phyloP scores from a whole-genome alignment of 2,888 invertebrate genomes.

The Limenitis camilla region DNA sequence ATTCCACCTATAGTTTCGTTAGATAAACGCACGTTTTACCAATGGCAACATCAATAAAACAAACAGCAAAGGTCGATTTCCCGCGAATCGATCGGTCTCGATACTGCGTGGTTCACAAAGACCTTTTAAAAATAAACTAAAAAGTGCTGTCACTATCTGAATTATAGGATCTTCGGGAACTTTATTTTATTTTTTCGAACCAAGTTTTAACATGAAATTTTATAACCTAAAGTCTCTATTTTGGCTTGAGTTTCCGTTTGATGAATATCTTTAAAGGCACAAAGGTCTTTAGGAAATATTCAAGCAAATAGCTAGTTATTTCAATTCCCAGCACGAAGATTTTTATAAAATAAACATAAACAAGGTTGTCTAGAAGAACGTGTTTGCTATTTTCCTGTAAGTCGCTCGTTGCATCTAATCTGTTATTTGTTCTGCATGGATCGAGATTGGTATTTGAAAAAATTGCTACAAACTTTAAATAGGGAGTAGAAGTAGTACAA shows the following conservation, averaged over 20 bases:
- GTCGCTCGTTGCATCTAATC: not conserved
- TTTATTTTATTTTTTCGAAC: too few relatives aligned
- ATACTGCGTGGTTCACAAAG: constrained; percentile 3
- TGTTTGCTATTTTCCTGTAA: not conserved
- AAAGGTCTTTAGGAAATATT: too few relatives aligned
- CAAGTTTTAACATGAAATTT: too few relatives aligned
- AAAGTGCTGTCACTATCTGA: not conserved
- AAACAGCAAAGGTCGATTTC: not conserved
- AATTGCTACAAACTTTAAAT: too few relatives aligned
- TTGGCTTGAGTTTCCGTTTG: too few relatives aligned
- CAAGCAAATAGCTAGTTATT: not conserved
- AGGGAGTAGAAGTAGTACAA: too few relatives aligned
- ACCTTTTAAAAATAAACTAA: not conserved
- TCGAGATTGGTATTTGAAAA: not conserved
- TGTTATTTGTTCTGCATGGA: not conserved
- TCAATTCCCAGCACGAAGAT: not conserved
- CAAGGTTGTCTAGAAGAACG: not conserved
- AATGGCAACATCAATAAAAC: too few relatives aligned
- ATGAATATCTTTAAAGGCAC: too few relatives aligned
- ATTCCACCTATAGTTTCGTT: too few relatives aligned
- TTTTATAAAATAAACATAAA: not conserved
- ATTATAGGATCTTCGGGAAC: too few relatives aligned
- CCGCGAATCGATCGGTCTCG: constrained; percentile 7
- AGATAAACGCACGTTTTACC: too few relatives aligned
- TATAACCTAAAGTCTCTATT: too few relatives aligned